Evolutionary conservation across 2,888 invertebrate genomes (phyloP), one percentile per base, ranked within the genome.

Genomic region (Alsophila aescularia): DNA sequence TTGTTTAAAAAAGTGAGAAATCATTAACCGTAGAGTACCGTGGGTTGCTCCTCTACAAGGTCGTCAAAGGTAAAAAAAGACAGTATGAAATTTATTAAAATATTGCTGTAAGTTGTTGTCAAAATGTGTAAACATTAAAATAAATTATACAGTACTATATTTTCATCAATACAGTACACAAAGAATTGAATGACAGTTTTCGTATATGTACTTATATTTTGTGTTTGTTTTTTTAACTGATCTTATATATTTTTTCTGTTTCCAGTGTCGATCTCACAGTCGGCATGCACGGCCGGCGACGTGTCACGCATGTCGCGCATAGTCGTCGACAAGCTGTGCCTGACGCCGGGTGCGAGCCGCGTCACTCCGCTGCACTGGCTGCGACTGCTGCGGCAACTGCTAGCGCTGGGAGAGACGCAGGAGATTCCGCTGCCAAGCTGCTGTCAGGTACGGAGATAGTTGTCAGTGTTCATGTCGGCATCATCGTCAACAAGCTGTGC

Each of bases 301-400:
- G 93, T 98, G 73, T 88, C 94, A 15, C 95, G 98, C 65, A 98
- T 98, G 98, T 95, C 97, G 51, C 93, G 94, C 55, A 95, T 97
- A 56, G 94, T 98, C 71, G 93, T 93, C 14, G 94, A 95, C 85
- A 98, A 98, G 88, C 92, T 97, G 70, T 94, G 94, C 64, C 66
- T 83, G 7, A 93, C 94, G 60, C 88, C 92, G 60, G 93, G 92
- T 50, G 90, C 92, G 45, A 85, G 92, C 44, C 93, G 93, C 2
- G 87, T 94, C 57, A 95, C 95, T 0, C 92, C 95, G 44, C 92
- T 95, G 59, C 93, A 94, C 78, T 96, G 96, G 90, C 92, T 96
- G 70, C 93, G 94, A 12, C 89, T 96, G 66, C 93, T 95, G 79
- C 91, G 94, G 47, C 83, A 90, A 21, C 92, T 96, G 73, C 93